Evolutionary conservation across 2,113 vertebrate species (phyloP).

Genomic region (Perccottus glenii): DNA sequence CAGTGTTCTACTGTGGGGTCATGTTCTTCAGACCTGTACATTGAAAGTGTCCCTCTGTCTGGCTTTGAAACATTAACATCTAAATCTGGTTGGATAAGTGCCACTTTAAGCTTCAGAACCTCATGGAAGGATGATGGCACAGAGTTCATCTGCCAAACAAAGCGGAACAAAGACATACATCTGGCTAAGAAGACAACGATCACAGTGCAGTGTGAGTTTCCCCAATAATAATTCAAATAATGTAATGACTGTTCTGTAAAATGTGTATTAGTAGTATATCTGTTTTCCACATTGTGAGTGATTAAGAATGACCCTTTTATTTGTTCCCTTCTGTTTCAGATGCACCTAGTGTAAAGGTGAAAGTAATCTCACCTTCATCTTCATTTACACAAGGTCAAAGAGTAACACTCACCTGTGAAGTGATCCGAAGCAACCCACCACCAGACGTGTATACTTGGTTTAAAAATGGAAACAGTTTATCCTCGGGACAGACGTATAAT

Average conservation of each 20-base stretch:
- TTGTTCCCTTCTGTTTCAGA: constrained; percentile 49
- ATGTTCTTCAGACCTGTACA: constrained; percentile 14
- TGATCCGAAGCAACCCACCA: constrained; percentile 28
- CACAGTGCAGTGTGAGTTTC: too few relatives aligned
- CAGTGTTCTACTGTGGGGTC: constrained; percentile 41
- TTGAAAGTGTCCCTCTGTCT: neutral
- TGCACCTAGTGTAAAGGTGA: constrained; percentile 43
- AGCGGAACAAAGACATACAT: neutral
- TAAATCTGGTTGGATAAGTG: accelerated
- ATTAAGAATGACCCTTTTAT: neutral
- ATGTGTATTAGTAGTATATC: too few relatives aligned
- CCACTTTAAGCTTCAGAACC: accelerated
- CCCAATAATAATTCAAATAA: too few relatives aligned
- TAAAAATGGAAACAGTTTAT: accelerated
- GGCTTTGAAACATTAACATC: accelerated
- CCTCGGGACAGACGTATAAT: accelerated
- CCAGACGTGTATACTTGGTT: neutral
- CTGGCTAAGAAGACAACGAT: neutral
- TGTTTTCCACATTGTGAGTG: too few relatives aligned
- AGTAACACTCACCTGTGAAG: constrained; percentile 44
- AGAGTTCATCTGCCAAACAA: constrained; percentile 46
- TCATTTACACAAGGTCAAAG: neutral
- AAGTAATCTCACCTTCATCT: accelerated
- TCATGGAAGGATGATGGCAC: constrained; percentile 47
- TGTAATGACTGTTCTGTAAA: too few relatives aligned